phyloP scores from a whole-genome alignment of 2,888 invertebrate species.

The Sarcophaga variegata region DNA sequence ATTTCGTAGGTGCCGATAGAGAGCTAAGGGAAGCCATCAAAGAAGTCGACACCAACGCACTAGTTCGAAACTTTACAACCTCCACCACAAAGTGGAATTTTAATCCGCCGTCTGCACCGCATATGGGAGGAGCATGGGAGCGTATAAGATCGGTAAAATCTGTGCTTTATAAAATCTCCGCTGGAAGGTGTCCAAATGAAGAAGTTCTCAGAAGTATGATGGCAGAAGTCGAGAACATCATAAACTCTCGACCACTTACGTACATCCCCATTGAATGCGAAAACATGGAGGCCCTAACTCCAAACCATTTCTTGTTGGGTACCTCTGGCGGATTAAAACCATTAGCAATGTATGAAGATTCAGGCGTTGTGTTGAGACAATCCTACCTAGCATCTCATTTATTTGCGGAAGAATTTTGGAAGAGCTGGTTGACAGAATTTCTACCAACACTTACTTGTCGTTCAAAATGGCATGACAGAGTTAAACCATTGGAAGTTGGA shows the following conservation, averaged over 20 bases:
- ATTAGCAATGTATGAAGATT: not conserved
- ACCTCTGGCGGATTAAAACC: not conserved
- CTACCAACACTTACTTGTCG: not conserved
- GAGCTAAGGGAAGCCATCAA: no score
- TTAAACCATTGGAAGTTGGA: not conserved
- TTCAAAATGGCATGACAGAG: not conserved
- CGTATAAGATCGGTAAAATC: no score
- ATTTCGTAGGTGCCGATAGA: no score
- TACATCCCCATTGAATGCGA: not conserved
- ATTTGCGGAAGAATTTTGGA: constrained; percentile 4
- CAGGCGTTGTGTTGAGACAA: not conserved
- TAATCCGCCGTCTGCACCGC: no score
- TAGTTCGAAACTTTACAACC: no score
- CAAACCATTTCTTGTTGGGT: constrained; percentile 1
- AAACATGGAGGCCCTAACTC: constrained; percentile 7
- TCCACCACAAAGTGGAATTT: no score
- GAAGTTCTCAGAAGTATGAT: no score
- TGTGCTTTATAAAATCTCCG: no score
- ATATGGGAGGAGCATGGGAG: no score
- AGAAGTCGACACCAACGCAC: no score
- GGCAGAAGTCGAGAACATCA: no score
- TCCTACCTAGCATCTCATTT: not conserved
- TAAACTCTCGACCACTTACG: not conserved
- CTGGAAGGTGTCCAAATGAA: no score
- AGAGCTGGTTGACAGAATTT: not conserved